phyloP scores from a whole-genome alignment of 1,140 invertebrate species.

The Conus betulinus region DNA sequence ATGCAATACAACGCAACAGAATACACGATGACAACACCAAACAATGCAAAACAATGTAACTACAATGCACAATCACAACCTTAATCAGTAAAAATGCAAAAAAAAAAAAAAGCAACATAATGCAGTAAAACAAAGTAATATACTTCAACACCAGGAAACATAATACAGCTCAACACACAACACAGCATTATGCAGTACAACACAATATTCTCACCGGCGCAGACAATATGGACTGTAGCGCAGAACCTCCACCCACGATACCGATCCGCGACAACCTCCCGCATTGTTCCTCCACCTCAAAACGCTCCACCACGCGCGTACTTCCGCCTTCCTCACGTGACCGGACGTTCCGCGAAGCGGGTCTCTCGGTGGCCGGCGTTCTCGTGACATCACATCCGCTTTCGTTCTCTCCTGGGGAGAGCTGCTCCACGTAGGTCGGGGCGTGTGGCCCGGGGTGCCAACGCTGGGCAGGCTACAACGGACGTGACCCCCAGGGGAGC shows the following conservation, averaged over 20 bases:
- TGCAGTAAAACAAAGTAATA: too few relatives aligned
- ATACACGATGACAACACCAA: too few relatives aligned
- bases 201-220: not conserved
- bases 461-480: not conserved
- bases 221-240: not conserved
- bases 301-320: not conserved
- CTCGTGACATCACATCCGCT: not conserved
- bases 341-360: not conserved
- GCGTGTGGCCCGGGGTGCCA: not conserved
- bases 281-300: not conserved
- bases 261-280: not conserved
- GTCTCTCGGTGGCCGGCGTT: not conserved
- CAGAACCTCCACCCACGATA: not conserved
- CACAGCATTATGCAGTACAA: too few relatives aligned
- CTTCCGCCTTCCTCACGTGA: not conserved
- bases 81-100: too few relatives aligned
- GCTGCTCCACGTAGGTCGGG: not conserved
- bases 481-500: not conserved
- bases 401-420: not conserved
- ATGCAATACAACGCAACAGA: too few relatives aligned
- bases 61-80: too few relatives aligned
- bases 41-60: too few relatives aligned
- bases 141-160: too few relatives aligned
- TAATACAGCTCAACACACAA: too few relatives aligned
- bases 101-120: too few relatives aligned